These are phyloP conservation scores for Tokudaia muenninki DNA, from an alignment of 2,797 vertebrate genomes.

Conservation along the genomic window DNA sequence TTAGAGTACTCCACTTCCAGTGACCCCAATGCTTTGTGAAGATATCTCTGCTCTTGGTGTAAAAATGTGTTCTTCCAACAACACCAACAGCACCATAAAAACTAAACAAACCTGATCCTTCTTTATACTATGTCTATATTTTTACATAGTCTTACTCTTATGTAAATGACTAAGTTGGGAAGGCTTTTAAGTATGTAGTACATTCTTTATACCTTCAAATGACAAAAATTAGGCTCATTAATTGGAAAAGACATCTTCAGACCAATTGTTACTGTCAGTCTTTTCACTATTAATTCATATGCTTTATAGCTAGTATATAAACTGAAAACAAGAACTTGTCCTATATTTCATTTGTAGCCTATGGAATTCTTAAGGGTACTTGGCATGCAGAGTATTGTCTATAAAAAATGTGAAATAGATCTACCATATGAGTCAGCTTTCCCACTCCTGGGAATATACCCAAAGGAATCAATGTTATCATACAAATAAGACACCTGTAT, in stretches of 20 bases:
- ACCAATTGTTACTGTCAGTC: neutral
- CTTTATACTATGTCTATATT: neutral
- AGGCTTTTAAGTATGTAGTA: neutral
- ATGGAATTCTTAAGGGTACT: slow-evolving; percentile 10
- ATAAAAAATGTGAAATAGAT: slow-evolving; percentile 1
- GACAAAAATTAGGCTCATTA: neutral
- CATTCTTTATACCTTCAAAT: slow-evolving; percentile 1
- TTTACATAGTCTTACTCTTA: slow-evolving; percentile 38
- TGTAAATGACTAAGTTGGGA: neutral
- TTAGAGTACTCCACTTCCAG: slow-evolving; percentile 23
- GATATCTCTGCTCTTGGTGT: neutral
- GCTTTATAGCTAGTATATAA: slow-evolving; percentile 36
- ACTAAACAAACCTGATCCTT: neutral
- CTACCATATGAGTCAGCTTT: neutral
- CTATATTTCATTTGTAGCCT: slow-evolving; percentile 11
- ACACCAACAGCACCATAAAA: neutral
- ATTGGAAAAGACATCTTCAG: slow-evolving; percentile 3
- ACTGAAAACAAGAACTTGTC: neutral
- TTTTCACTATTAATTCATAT: neutral
- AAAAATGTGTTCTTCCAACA: slow-evolving; percentile 14
- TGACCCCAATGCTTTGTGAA: slow-evolving; percentile 29
- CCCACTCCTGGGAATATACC: neutral
- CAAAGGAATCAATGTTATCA: neutral
- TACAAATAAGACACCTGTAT: neutral
- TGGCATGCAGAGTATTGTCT: neutral